Conservation (phyloP, 2,113 vertebrate genomes). For the Aspiorhynchus laticeps region DNA sequence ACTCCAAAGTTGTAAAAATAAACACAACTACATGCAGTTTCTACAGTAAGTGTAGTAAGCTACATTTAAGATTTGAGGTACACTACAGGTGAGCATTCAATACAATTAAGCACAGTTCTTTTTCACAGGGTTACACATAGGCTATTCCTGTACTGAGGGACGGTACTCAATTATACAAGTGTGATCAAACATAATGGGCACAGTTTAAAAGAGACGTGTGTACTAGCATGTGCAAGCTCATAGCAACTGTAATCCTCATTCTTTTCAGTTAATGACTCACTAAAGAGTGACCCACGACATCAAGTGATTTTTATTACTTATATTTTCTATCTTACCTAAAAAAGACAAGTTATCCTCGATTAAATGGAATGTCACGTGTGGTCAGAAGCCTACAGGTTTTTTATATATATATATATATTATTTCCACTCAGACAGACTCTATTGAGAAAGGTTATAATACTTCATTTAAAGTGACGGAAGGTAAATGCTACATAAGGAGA, state of each 20-base stretch:
- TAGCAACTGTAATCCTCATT: constrained; percentile 42
- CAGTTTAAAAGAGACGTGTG: not conserved
- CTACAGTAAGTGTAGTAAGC: too few relatives aligned
- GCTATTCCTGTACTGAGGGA: not conserved
- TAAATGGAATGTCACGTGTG: constrained; percentile 49
- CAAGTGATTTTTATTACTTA: not conserved
- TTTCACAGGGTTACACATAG: not conserved
- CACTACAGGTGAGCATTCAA: too few relatives aligned
- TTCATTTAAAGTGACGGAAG: constrained; percentile 41
- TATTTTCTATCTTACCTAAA: not conserved
- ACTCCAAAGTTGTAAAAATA: too few relatives aligned
- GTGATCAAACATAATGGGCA: not conserved
- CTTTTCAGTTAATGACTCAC: constrained; percentile 64
- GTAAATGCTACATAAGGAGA: constrained; percentile 55
- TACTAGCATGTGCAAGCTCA: too few relatives aligned
- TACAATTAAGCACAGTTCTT: too few relatives aligned
- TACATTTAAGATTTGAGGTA: too few relatives aligned
- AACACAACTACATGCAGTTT: too few relatives aligned
- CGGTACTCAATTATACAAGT: not conserved
- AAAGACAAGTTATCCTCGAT: constrained; percentile 52
- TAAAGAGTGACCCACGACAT: constrained; percentile 25
- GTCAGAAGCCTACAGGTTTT: constrained; percentile 31
- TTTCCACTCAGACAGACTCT: constrained; percentile 21
- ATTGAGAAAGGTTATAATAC: constrained; percentile 35
- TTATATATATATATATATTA: constrained; percentile 29